Evolutionary conservation across 2,888 invertebrate genomes (phyloP).

Genomic region (Achlya flavicornis): DNA sequence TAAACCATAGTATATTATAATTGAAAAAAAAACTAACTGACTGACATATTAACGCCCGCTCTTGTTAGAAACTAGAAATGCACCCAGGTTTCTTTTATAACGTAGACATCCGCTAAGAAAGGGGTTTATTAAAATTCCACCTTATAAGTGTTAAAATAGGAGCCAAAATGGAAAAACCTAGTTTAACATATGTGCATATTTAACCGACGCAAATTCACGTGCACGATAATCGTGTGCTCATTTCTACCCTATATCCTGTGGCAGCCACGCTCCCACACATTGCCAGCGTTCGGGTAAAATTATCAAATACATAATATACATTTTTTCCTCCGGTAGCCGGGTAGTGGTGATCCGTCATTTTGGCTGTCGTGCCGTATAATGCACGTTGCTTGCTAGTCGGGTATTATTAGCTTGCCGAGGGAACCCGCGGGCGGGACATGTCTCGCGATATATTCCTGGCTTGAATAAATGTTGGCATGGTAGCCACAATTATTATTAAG

Average conservation of each 20-base stretch:
- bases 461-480: background rate
- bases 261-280: background rate
- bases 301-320: slow-evolving; percentile 32
- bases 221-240: no score
- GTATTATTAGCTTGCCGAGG: slow-evolving; percentile 58
- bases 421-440: slow-evolving; percentile 20
- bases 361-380: slow-evolving; percentile 61
- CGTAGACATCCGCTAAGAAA: no score
- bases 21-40: no score
- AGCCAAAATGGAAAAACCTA: no score
- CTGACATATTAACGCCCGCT: no score
- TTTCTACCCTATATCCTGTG: background rate
- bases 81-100: no score
- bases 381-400: slow-evolving; percentile 57
- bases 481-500: background rate
- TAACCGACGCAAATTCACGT: no score
- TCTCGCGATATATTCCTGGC: background rate
- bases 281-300: slow-evolving; percentile 5
- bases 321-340: slow-evolving; percentile 40
- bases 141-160: no score
- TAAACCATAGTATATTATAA: no score
- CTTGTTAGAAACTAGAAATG: no score
- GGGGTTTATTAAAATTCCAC: no score
- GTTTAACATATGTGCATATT: no score
- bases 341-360: slow-evolving; percentile 58